These are phyloP conservation scores for Helicoverpa zea DNA, from an alignment of 1,140 invertebrate species.

Conservation along the genomic window DNA sequence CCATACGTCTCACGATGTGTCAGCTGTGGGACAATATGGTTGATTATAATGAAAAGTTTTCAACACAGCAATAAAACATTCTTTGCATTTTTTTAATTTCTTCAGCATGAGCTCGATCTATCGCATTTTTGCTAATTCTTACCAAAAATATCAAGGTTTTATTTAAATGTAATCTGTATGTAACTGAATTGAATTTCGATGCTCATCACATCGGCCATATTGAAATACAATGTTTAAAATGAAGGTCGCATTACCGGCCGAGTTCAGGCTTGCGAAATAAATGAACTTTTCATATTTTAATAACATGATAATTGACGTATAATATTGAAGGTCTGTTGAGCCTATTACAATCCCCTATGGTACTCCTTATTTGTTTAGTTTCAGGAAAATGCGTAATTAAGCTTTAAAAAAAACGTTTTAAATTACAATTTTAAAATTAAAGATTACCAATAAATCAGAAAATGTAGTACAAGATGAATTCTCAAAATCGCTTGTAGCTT, in stretches of 20 bases:
- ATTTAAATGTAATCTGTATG: neutral
- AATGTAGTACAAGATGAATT: neutral
- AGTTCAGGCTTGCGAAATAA: conserved; percentile 33
- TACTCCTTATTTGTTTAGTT: neutral
- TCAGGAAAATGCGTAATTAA: neutral
- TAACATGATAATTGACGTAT: neutral
- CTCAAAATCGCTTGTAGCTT: neutral
- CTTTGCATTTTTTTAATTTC: no score
- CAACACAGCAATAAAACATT: no score
- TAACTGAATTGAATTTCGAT: neutral
- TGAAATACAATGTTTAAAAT: conserved; percentile 5
- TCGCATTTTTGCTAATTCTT: neutral
- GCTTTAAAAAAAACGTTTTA: no score
- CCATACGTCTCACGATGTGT: no score
- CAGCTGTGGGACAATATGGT: no score
- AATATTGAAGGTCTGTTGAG: neutral
- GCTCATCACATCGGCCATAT: conserved; percentile 12
- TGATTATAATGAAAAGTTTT: no score
- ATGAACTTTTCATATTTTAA: conserved; percentile 32
- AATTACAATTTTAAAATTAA: no score
- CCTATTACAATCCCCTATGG: conserved; percentile 1
- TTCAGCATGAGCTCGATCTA: no score
- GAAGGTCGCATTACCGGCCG: conserved; percentile 16
- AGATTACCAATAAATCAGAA: no score
- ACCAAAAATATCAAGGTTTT: conserved; percentile 25